Conservation (phyloP, 2,797 vertebrate species). For the Potorous gilbertii region DNA sequence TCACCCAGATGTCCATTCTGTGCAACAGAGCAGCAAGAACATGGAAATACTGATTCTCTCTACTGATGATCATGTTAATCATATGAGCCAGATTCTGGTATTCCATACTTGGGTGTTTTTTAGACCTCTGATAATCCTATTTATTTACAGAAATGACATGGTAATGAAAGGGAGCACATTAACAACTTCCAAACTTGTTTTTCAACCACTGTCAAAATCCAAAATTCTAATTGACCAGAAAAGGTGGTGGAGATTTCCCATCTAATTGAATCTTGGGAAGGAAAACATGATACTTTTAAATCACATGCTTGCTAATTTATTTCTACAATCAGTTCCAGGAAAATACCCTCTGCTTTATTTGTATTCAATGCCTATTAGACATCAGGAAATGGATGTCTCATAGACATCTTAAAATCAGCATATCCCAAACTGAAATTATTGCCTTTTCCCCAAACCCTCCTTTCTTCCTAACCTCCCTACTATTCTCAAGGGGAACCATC, state of each 20-base stretch:
- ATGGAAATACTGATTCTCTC: background rate
- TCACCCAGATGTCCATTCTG: slow-evolving; percentile 9
- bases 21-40: background rate
- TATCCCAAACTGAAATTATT: background rate
- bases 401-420: background rate
- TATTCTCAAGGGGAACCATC: background rate
- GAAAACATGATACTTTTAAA: background rate
- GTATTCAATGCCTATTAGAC: background rate
- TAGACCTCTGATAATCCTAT: background rate
- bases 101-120: background rate
- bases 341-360: background rate
- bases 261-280: background rate
- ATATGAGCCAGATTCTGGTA: background rate
- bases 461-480: background rate
- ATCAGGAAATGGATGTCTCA: background rate
- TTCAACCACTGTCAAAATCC: background rate
- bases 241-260: background rate
- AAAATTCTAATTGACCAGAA: background rate
- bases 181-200: background rate
- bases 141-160: background rate
- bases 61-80: slow-evolving; percentile 9
- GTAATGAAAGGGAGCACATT: background rate
- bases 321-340: background rate
- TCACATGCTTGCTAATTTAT: background rate
- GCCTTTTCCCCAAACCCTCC: background rate